Evolutionary conservation across 2,888 invertebrate species (phyloP).

Genomic region (Epistrophe eligans): DNA sequence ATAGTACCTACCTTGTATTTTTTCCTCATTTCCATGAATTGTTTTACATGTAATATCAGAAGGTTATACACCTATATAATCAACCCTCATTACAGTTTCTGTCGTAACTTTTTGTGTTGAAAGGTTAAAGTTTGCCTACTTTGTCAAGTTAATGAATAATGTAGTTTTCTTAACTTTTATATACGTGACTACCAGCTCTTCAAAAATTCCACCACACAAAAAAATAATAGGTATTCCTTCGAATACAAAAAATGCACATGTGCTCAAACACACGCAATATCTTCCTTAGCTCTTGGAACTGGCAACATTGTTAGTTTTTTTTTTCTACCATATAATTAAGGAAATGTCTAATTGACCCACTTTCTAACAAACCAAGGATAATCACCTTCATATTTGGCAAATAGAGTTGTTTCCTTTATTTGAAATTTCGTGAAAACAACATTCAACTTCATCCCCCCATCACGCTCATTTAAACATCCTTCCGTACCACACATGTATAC

Average conservation of each 20-base stretch:
- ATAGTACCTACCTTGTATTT: too few relatives aligned
- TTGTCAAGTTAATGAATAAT: background rate
- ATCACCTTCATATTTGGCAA: slow-evolving; percentile 53
- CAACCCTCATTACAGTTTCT: too few relatives aligned
- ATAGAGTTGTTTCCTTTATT: slow-evolving; percentile 32
- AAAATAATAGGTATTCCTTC: background rate
- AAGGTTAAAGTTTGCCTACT: too few relatives aligned
- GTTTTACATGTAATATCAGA: too few relatives aligned
- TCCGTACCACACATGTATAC: background rate
- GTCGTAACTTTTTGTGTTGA: too few relatives aligned
- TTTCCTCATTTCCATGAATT: too few relatives aligned
- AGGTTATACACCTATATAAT: too few relatives aligned
- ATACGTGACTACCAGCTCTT: background rate
- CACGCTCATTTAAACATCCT: background rate
- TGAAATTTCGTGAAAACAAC: slow-evolving; percentile 42
- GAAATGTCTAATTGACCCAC: slow-evolving; percentile 57
- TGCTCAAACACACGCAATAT: background rate
- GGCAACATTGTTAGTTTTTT: background rate
- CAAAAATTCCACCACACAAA: background rate
- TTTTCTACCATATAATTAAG: background rate
- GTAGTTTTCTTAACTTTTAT: background rate
- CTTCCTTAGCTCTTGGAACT: background rate
- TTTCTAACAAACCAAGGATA: slow-evolving; percentile 54
- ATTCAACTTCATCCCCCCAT: background rate
- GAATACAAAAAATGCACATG: background rate